phyloP scores from a whole-genome alignment of 37 sponge, comb jelly and placozoan species.

The Geodia barretti region DNA sequence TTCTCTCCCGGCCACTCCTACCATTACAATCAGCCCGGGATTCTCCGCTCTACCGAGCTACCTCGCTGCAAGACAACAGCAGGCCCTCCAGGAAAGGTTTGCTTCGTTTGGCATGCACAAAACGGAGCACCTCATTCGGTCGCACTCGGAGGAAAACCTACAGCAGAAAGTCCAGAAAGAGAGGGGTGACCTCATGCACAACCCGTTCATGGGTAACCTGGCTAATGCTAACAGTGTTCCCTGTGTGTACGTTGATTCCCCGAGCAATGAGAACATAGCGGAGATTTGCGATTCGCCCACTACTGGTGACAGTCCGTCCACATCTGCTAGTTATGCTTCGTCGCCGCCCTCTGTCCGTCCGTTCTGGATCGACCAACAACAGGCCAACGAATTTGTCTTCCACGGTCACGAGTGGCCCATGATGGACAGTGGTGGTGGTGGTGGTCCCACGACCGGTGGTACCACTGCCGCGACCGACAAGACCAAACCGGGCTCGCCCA shows the following conservation, averaged over 20 bases:
- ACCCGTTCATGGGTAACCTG: constrained; percentile 86
- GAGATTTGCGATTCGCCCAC: constrained; percentile 36
- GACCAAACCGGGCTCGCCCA: constrained; percentile 37
- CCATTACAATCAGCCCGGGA: constrained; percentile 22
- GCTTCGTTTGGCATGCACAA: constrained; percentile 46
- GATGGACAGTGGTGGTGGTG: constrained; percentile 5
- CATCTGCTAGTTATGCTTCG: constrained; percentile 76
- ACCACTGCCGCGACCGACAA: background rate
- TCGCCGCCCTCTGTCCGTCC: constrained; percentile 74
- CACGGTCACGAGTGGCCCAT: constrained; percentile 67
- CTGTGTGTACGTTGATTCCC: constrained; percentile 74
- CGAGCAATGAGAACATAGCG: background rate
- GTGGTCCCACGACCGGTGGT: background rate
- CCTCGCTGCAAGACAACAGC: constrained; percentile 55
- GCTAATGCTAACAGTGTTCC: constrained; percentile 81
- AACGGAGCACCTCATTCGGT: constrained; percentile 45
- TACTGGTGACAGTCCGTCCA: constrained; percentile 69
- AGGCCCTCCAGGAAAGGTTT: constrained; percentile 65
- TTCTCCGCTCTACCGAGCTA: constrained; percentile 55
- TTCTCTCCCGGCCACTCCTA: constrained; percentile 21
- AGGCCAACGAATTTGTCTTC: constrained; percentile 42
- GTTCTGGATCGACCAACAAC: constrained; percentile 52
- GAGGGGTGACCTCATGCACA: constrained; percentile 58
- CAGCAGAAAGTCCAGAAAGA: constrained; percentile 55
- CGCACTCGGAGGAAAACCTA: constrained; percentile 84